These are phyloP conservation scores for Thymallus thymallus DNA, from an alignment of 2,113 vertebrate genomes.

Conservation along the genomic window DNA sequence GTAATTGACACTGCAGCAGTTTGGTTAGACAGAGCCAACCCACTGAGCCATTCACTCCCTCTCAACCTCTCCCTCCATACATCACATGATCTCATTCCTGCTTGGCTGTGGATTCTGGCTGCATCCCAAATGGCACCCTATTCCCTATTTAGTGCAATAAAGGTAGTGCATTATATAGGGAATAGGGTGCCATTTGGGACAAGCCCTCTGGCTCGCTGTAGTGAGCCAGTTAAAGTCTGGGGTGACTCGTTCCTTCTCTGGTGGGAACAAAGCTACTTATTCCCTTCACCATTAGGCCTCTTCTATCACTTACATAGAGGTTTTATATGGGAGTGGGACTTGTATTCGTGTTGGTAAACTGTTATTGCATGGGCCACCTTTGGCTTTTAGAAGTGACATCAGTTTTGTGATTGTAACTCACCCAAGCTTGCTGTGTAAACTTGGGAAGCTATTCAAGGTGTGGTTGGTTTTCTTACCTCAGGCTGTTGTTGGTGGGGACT, in stretches of 20 bases:
- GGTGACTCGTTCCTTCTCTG: slow-evolving; percentile 26
- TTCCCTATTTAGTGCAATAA: too few relatives aligned
- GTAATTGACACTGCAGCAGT: too few relatives aligned
- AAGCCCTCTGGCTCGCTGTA: slow-evolving; percentile 19
- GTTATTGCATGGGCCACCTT: slow-evolving; percentile 25
- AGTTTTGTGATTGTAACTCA: neutral
- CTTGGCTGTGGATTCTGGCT: slow-evolving; percentile 24
- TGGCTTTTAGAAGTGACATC: too few relatives aligned
- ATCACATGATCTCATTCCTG: slow-evolving; percentile 16
- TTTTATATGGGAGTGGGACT: neutral
- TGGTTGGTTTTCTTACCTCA: too few relatives aligned
- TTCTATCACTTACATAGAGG: neutral
- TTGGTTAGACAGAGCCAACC: neutral
- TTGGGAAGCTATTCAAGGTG: neutral
- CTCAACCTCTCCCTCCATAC: neutral
- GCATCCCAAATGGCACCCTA: too few relatives aligned
- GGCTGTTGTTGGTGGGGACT: too few relatives aligned
- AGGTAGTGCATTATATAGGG: too few relatives aligned
- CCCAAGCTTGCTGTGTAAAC: neutral
- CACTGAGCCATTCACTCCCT: neutral
- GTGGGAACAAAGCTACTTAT: slow-evolving; percentile 56
- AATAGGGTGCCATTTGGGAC: too few relatives aligned
- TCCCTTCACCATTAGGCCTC: slow-evolving; percentile 7
- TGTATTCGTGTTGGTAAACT: neutral
- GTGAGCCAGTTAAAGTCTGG: slow-evolving; percentile 48